These are phyloP conservation scores for Falco novaeseelandiae DNA, from an alignment of 2,797 vertebrate species.

Conservation along the genomic window DNA sequence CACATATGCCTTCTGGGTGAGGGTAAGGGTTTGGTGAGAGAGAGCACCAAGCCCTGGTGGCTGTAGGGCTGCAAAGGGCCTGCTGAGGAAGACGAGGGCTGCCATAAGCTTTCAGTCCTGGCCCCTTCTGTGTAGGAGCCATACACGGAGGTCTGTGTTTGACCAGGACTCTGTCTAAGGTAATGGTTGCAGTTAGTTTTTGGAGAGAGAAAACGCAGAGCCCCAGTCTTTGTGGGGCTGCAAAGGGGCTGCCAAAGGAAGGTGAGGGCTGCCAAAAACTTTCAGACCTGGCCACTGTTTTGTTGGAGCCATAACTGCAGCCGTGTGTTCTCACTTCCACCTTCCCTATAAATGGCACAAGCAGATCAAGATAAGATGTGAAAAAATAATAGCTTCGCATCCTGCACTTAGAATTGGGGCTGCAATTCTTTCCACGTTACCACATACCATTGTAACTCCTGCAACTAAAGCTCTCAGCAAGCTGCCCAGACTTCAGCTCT, in stretches of 20 bases:
- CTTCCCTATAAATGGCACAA: background rate
- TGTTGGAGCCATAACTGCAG: background rate
- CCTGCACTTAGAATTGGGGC: background rate
- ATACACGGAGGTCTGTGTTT: background rate
- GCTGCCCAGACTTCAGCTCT: background rate
- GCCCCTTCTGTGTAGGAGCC: background rate
- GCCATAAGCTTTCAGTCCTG: background rate
- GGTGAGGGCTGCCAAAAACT: background rate
- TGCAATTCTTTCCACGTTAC: background rate
- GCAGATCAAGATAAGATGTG: background rate
- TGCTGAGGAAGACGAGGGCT: background rate
- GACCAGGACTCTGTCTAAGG: background rate
- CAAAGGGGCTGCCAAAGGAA: background rate
- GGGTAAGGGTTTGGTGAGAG: background rate
- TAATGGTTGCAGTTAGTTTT: background rate
- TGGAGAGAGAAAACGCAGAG: background rate
- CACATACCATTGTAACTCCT: background rate
- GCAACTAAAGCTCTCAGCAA: background rate
- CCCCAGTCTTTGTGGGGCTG: background rate
- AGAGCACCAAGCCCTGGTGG: background rate
- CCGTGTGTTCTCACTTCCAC: background rate
- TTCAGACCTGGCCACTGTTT: background rate
- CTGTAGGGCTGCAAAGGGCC: background rate
- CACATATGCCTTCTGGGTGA: accelerated
- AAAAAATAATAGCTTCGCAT: background rate